Percentiles rank a stretch among this genome's conserved stretches.
Conservation (phyloP, 2,888 invertebrate species). For the Prosapia bicincta region DNA sequence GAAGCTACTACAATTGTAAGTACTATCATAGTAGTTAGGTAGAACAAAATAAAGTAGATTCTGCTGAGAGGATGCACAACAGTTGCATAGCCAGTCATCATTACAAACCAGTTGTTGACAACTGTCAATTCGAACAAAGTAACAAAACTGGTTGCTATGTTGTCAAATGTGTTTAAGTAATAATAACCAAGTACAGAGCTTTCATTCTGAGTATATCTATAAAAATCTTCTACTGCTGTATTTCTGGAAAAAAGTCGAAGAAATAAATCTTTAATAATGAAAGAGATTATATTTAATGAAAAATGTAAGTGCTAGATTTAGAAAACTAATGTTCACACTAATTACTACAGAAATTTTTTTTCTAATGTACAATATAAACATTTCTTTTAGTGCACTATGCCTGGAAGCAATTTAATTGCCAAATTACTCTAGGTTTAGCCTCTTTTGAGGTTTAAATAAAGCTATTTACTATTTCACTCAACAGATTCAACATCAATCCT, state of each 20-base stretch:
- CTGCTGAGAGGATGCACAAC: slow-evolving; percentile 69
- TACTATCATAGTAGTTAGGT: slow-evolving; percentile 87
- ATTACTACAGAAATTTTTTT: no score
- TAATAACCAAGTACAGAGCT: slow-evolving; percentile 75
- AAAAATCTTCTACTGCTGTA: slow-evolving; percentile 81
- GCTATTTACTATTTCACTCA: no score
- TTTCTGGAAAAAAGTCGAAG: slow-evolving; percentile 63
- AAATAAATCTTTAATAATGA: no score
- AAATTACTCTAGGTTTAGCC: no score
- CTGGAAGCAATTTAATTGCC: no score
- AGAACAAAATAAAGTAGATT: slow-evolving; percentile 86
- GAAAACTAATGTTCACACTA: no score
- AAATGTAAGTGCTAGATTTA: no score
- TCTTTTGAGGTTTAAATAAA: no score
- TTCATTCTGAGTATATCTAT: slow-evolving; percentile 60
- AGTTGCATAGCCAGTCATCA: slow-evolving; percentile 81
- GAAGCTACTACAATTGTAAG: slow-evolving; percentile 86
- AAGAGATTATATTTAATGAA: no score
- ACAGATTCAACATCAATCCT: no score
- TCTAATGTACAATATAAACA: no score
- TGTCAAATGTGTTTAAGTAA: slow-evolving; percentile 81
- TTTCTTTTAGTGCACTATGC: no score
- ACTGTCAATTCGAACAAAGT: slow-evolving; percentile 87
- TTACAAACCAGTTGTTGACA: slow-evolving; percentile 90
- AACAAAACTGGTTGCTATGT: slow-evolving; percentile 72